Percentiles rank a stretch among this genome's conserved stretches.
These are phyloP conservation scores for Philereme transversata DNA, from an alignment of 2,888 invertebrate genomes.

Conservation along the genomic window DNA sequence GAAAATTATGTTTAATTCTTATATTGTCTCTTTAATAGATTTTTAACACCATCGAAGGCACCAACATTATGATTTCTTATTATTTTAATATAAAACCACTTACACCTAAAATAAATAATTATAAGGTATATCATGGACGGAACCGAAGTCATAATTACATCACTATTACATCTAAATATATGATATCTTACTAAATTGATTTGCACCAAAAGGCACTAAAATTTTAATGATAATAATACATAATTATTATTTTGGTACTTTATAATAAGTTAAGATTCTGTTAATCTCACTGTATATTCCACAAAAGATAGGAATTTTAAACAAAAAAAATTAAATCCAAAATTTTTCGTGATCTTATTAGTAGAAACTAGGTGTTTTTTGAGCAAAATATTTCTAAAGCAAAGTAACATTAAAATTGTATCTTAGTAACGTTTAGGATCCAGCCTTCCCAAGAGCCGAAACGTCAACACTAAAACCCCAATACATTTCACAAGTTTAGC, in stretches of 20 bases:
- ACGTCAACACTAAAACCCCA: background rate
- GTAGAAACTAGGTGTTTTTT: no score
- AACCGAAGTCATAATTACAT: slow-evolving; percentile 46
- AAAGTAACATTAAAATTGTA: no score
- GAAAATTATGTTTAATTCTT: no score
- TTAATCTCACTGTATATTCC: background rate
- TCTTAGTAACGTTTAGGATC: background rate
- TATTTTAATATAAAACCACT: slow-evolving; percentile 24
- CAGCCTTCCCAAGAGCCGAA: background rate
- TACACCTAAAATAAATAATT: slow-evolving; percentile 76
- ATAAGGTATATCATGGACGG: slow-evolving; percentile 76
- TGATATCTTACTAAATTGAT: slow-evolving; percentile 10
- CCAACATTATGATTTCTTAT: slow-evolving; percentile 8
- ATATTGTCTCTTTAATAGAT: background rate
- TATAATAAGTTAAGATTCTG: background rate
- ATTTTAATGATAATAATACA: no score
- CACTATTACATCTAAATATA: slow-evolving; percentile 30
- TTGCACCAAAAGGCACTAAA: slow-evolving; percentile 10
- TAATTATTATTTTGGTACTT: slow-evolving; percentile 1
- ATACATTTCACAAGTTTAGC: background rate
- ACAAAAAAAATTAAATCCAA: no score
- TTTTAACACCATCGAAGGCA: slow-evolving; percentile 16
- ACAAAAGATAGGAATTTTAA: no score
- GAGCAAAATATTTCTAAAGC: no score
- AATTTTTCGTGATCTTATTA: no score